Conservation (phyloP, 2,797 vertebrate species). For the Lerista edwardsae region DNA sequence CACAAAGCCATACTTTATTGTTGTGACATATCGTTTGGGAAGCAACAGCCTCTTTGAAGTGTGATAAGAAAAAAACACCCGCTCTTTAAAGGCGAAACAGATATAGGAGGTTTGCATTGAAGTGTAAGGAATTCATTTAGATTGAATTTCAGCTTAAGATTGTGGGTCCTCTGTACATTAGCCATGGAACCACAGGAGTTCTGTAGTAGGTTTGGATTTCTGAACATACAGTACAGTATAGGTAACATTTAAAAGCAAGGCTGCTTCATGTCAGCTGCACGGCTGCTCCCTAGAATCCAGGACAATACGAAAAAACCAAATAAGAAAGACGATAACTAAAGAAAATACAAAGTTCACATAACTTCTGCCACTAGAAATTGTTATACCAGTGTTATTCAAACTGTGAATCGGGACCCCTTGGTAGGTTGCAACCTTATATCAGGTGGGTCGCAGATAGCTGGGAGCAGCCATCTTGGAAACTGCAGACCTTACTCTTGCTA, state of each 20-base stretch:
- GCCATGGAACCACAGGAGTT: background rate
- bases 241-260: background rate
- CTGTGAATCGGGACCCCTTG: no score
- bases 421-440: no score
- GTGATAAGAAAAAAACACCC: background rate
- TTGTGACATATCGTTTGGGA: constrained; percentile 19
- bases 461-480: no score
- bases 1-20: constrained; percentile 26
- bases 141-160: constrained; percentile 9
- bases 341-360: background rate
- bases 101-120: background rate
- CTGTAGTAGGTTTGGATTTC: background rate
- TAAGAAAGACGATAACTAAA: no score
- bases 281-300: background rate
- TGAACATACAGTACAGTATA: background rate
- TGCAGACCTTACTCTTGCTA: no score
- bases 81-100: constrained; percentile 6
- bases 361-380: background rate
- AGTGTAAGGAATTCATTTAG: background rate
- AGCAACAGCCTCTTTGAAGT: constrained; percentile 1
- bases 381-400: no score
- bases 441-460: no score
- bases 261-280: background rate
- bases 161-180: constrained; percentile 15
- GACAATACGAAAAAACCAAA: background rate